Evolutionary conservation across 2,888 invertebrate species (phyloP).

Genomic region (Drosophila austrosaltans): DNA sequence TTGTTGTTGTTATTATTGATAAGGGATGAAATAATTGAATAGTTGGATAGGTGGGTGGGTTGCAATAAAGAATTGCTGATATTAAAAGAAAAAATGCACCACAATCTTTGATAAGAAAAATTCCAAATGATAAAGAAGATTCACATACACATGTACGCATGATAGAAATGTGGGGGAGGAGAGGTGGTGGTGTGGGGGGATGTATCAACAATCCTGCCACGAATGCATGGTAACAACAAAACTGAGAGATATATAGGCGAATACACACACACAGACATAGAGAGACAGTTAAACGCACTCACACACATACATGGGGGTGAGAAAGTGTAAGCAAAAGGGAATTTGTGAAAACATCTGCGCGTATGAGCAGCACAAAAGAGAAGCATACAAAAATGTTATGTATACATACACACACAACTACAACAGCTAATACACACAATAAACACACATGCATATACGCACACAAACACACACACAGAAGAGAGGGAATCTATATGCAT

Average conservation of each 20-base stretch:
- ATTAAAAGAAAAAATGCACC: no score
- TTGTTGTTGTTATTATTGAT: neutral
- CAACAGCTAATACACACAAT: constrained; percentile 28
- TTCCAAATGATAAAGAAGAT: no score
- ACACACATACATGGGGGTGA: constrained; percentile 48
- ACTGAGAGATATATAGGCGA: constrained; percentile 50
- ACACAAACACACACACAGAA: constrained; percentile 20
- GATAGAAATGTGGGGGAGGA: no score
- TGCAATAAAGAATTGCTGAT: no score
- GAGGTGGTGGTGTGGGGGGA: no score
- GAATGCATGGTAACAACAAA: constrained; percentile 72
- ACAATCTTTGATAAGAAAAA: no score
- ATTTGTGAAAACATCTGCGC: constrained; percentile 60
- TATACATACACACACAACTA: constrained; percentile 57
- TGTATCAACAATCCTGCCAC: constrained; percentile 62
- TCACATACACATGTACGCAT: no score
- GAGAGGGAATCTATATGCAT: constrained; percentile 29
- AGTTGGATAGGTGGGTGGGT: no score
- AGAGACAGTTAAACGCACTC: constrained; percentile 26
- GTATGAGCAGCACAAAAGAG: constrained; percentile 54
- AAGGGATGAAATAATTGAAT: neutral
- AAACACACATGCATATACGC: constrained; percentile 36
- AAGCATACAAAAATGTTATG: constrained; percentile 62
- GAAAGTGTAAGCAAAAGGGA: constrained; percentile 52
- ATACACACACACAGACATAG: constrained; percentile 27